Evolutionary conservation across 1,140 invertebrate genomes (phyloP).

Genomic region (Plutomurus gul): DNA sequence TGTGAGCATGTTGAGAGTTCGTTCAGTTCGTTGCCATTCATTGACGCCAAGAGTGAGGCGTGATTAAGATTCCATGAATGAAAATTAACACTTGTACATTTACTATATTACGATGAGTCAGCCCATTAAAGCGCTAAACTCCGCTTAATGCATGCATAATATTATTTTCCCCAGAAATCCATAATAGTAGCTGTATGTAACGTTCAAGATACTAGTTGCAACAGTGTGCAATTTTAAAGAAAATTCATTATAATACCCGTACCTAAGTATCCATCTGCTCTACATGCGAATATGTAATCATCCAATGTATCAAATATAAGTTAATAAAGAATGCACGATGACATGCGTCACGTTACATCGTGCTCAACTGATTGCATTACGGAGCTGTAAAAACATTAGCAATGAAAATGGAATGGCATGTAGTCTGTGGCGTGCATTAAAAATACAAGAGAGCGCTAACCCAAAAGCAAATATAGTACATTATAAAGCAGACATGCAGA

Average conservation of each 20-base stretch:
- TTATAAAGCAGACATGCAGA: not conserved
- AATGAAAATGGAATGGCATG: slow-evolving; percentile 11
- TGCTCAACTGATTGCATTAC: slow-evolving; percentile 1
- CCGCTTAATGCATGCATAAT: too few species aligned
- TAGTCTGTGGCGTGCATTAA: not conserved
- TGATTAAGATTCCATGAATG: too few species aligned
- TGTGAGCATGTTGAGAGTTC: too few species aligned
- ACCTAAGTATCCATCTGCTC: not conserved
- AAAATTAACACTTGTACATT: too few species aligned
- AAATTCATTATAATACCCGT: not conserved
- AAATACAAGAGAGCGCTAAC: not conserved
- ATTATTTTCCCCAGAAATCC: too few species aligned
- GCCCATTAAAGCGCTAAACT: too few species aligned
- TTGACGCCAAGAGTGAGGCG: too few species aligned
- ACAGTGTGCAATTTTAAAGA: not conserved
- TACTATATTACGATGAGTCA: too few species aligned
- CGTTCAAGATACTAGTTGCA: not conserved
- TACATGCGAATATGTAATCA: slow-evolving; percentile 10
- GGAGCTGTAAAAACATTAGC: not conserved
- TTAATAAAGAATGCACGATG: slow-evolving; percentile 23
- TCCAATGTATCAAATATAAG: slow-evolving; percentile 15
- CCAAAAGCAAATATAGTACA: not conserved
- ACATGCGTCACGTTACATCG: too few species aligned
- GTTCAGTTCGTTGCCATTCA: too few species aligned
- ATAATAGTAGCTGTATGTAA: too few species aligned